Base-by-base conservation (phyloP, 2,888 invertebrate species). In the Buathra laborator region DNA sequence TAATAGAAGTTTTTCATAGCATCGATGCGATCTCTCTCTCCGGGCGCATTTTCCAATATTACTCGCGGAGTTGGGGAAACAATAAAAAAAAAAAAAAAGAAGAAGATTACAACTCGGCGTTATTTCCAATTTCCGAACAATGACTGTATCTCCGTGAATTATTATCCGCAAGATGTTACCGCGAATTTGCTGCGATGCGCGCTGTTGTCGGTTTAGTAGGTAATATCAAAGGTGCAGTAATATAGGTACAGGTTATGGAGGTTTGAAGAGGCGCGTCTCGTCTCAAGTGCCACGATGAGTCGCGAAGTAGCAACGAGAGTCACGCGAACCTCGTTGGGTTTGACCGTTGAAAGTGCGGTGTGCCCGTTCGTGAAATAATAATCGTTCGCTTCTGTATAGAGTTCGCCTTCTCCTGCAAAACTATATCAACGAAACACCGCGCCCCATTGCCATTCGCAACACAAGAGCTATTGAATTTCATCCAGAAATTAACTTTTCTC, bases 381-480 rank as follows among this genome's bases (percentile, higher is more conserved):
- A 29, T 62, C 59, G 59, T 32, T 62, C 59, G 4, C 53, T 53
- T 14, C 59, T n/a, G 29, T 51, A 29, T 37, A 70, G 66, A 16
- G 62, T 53, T 29, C 2, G 16, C 43, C 81, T 37, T 46, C 75
- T 66, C 75, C 67, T 71, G 78, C 70, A 75, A 37, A 37, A 37
- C 5, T 48, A 56, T 70, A 67, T 75, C 66, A 67, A 68, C 59
- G 70, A 77, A 70, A 62, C 32, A 70, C 51, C 44, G 72, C 64
- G 53, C 46, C n/a, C 16, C n/a, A 16, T 19, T 10, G 24, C 67
- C 44, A 24, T 59, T 37, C 78, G 82, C 82, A 82, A 85, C 78
- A 53, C 14, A 79, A 82, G 72, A 71, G 59, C 83, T 71, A 85
- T 85, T 80, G 72, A 83, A 83, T 85, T 85, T 62, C 80, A 83